Conservation (phyloP, 1,140 invertebrate genomes). For the Colletes gigas region DNA sequence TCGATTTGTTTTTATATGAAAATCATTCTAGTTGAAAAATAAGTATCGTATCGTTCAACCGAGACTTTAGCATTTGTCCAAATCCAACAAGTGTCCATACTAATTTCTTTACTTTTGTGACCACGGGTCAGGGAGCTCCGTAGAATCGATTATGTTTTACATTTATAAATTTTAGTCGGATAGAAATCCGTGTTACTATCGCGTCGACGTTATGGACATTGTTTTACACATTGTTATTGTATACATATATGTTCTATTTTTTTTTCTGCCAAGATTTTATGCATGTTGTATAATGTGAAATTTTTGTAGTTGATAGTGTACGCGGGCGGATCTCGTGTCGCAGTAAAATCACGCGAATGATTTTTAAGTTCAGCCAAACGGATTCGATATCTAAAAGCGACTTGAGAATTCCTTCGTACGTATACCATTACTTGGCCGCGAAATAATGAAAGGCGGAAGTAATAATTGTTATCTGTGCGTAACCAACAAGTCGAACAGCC, state of each 20-base stretch:
- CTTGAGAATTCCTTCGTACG: slow-evolving; percentile 9
- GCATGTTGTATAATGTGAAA: slow-evolving; percentile 45
- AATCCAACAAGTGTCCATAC: not conserved
- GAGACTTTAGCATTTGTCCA: not conserved
- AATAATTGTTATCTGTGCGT: slow-evolving; percentile 15
- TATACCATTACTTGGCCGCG: not conserved
- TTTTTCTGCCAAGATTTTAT: slow-evolving; percentile 41
- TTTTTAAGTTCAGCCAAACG: not conserved
- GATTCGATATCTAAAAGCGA: not conserved
- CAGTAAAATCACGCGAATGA: not conserved
- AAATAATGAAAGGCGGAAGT: not conserved
- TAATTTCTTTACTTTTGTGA: slow-evolving; percentile 3
- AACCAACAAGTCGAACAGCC: slow-evolving; percentile 5
- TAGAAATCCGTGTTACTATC: slow-evolving; percentile 7
- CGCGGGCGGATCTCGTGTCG: slow-evolving; percentile 11
- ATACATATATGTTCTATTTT: slow-evolving; percentile 40
- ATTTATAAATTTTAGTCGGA: slow-evolving; percentile 18
- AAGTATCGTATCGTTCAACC: not conserved
- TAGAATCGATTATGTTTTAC: slow-evolving; percentile 3
- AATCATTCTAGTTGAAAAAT: not conserved
- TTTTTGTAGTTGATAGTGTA: slow-evolving; percentile 30
- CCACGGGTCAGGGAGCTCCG: not conserved
- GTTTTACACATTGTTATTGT: slow-evolving; percentile 43
- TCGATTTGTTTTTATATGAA: slow-evolving; percentile 4
- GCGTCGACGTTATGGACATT: slow-evolving; percentile 33